Base-by-base conservation (phyloP, 92 coral and sea anemone genomes). In the Phymanthus crucifer region DNA sequence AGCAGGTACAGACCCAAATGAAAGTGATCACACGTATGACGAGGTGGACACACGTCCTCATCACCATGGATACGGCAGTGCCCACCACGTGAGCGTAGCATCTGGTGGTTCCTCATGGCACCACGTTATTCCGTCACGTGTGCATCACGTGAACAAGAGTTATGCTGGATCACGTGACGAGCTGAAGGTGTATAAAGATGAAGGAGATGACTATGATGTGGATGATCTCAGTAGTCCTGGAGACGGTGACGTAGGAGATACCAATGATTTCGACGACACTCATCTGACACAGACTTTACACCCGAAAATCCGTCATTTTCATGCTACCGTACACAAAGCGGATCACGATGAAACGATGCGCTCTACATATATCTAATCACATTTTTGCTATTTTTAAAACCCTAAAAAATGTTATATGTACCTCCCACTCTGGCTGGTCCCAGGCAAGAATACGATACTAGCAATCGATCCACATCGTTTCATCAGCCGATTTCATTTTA, bases 141-240 rank as follows among this genome's bases (percentile, higher is more conserved):
- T 70, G 19, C 76, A 75, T 27, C 82, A 48, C 71, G 64, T 68
- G 9, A 82, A 76, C 65, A 82, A 82, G 31, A 10, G 23, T 23
- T 74, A 29, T 34, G 35, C 3, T 75, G 86, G 80, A 21, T 80
- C 92, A 34, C 80, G 50, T 85, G 93, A 89, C 56, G 93, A 89
- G 58, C 27, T 78, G 4, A 81, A 24, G 47, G 83, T 81, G 21
- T 89, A 56, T 67, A 66, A 67, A 29, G 77, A 89, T 66, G 93
- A 89, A 46, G 93, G 90, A 26, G 0, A 35, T 46, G 90, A 86
- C 66, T 82, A 85, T 18, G 93, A 89, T 71, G 75, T 78, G 11
- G 90, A 86, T 65, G 90, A 86, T 72, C 40, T 89, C 33, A 85
- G 89, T 70, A 47, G 69, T 56, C 73, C 85, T 14, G 83, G 81